Conservation (phyloP, 2,888 invertebrate species). For the Xiphydria camelus region DNA sequence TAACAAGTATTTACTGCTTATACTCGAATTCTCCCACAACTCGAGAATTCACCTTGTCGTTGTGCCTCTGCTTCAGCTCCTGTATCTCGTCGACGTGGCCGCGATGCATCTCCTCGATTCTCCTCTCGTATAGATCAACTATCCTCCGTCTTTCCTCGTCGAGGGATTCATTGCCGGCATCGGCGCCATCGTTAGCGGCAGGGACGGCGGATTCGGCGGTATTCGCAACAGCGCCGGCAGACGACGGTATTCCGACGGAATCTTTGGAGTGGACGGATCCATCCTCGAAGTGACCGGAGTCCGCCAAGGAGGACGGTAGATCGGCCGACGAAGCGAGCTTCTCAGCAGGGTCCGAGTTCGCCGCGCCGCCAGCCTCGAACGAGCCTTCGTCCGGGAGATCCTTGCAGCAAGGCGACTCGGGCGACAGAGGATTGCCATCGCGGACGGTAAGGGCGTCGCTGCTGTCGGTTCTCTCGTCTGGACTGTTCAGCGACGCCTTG, state of each 20-base stretch:
- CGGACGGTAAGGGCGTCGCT: conserved; percentile 75
- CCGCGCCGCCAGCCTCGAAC: conserved; percentile 55
- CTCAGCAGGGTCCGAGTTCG: conserved; percentile 59
- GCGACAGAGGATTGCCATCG: conserved; percentile 67
- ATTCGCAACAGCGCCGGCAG: background rate
- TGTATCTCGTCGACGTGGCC: conserved; percentile 69
- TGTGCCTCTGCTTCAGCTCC: conserved; percentile 76
- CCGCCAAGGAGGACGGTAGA: conserved; percentile 78
- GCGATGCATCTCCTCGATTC: conserved; percentile 74
- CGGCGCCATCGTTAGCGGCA: conserved; percentile 6
- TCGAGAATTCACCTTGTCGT: conserved; percentile 64
- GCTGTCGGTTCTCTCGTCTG: conserved; percentile 79
- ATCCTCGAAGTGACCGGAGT: conserved; percentile 87
- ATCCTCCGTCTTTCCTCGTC: conserved; percentile 71
- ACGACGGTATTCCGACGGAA: conserved; percentile 59
- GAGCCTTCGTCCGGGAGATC: conserved; percentile 60
- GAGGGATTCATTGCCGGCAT: conserved; percentile 57
- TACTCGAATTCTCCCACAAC: no score
- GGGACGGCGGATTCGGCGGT: background rate
- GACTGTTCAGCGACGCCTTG: conserved; percentile 78
- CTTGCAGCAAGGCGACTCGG: conserved; percentile 59
- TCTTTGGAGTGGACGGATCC: conserved; percentile 80
- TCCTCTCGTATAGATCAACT: conserved; percentile 73
- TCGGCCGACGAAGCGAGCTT: conserved; percentile 61
- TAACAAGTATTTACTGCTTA: background rate